Evolutionary conservation across 2,113 vertebrate species (phyloP).

Genomic region (Elephas maximus): DNA sequence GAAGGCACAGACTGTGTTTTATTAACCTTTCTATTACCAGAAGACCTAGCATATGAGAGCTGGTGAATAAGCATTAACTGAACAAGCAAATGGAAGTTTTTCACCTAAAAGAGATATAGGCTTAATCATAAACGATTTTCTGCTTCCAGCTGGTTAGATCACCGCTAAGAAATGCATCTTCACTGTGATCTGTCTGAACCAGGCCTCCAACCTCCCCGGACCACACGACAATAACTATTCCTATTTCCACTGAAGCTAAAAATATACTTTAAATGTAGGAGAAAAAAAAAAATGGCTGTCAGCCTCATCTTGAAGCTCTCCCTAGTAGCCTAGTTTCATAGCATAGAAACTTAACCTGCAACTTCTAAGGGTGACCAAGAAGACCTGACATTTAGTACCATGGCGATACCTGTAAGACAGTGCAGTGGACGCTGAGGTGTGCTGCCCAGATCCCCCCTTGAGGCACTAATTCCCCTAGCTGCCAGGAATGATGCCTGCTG

Average conservation of each 20-base stretch:
- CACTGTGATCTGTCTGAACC: neutral
- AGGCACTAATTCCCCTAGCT: neutral
- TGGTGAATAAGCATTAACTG: neutral
- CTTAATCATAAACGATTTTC: neutral
- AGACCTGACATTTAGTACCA: neutral
- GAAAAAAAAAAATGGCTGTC: neutral
- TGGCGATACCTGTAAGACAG: neutral
- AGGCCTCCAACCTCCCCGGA: neutral
- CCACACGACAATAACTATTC: neutral
- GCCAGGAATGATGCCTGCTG: neutral
- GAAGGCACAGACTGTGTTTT: neutral
- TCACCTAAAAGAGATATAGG: neutral
- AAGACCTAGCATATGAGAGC: neutral
- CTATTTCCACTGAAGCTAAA: neutral
- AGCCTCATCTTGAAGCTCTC: neutral
- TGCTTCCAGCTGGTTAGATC: neutral
- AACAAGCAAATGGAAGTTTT: neutral
- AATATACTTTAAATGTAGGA: neutral
- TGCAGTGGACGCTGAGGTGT: neutral
- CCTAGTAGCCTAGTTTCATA: neutral
- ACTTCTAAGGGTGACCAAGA: neutral
- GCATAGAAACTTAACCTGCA: neutral
- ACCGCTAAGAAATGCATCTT: neutral
- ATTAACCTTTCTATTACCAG: conserved; percentile 3
- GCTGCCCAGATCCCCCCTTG: neutral